Percentiles rank a stretch among this genome's conserved stretches.
phyloP scores from a whole-genome alignment of 2,113 vertebrate genomes.

The Chaetops frenatus region DNA sequence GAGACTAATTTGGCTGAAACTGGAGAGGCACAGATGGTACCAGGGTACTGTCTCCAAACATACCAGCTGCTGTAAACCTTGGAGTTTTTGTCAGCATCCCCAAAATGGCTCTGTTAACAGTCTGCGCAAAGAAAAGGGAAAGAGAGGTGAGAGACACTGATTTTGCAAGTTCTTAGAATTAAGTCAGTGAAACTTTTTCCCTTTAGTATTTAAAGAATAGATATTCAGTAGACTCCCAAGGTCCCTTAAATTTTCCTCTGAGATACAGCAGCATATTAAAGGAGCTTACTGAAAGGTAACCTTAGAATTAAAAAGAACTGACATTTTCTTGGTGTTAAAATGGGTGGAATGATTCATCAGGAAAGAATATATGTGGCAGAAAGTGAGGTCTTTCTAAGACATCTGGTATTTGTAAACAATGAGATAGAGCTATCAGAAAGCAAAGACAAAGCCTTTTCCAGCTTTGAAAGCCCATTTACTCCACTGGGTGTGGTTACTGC shows the following conservation, averaged over 20 bases:
- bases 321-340: not conserved
- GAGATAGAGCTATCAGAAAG: not conserved
- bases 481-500: not conserved
- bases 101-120: not conserved
- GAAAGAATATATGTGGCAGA: not conserved
- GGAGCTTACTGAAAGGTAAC: not conserved
- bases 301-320: not conserved
- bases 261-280: not conserved
- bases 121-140: not conserved
- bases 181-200: not conserved
- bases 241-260: not conserved
- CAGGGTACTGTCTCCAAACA: not conserved
- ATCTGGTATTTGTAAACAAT: not conserved
- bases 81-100: not conserved
- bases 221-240: not conserved
- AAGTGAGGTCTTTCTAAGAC: not conserved
- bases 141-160: not conserved
- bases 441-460: not conserved
- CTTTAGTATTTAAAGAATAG: not conserved
- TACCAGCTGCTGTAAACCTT: conserved; percentile 17
- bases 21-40: conserved; percentile 16
- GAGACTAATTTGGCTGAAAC: not conserved
- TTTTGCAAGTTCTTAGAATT: not conserved
- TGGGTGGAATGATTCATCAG: not conserved
- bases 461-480: not conserved